phyloP scores from a whole-genome alignment of 2,113 vertebrate species.

The Monopterus albus region DNA sequence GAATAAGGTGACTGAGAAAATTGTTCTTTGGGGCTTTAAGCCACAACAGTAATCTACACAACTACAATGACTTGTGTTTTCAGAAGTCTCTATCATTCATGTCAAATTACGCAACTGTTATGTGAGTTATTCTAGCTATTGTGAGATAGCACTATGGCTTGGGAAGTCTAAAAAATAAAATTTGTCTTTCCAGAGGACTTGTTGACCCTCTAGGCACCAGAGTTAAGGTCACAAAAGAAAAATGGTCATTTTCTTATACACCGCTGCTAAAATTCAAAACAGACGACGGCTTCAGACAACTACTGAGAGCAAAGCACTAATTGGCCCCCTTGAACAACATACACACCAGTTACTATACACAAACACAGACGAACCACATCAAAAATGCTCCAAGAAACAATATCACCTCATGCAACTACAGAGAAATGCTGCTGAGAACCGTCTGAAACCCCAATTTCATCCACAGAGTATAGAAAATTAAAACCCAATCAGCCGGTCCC shows the following conservation, averaged over 20 bases:
- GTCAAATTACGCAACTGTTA: background rate
- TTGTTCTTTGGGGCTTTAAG: too few relatives aligned
- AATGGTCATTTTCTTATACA: conserved; percentile 34
- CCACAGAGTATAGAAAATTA: background rate
- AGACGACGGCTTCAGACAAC: conserved; percentile 57
- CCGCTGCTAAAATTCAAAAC: conserved; percentile 42
- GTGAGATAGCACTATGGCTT: background rate
- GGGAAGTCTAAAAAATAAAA: background rate
- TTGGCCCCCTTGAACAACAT: conserved; percentile 49
- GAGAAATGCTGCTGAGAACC: conserved; percentile 53
- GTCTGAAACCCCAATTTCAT: too few relatives aligned
- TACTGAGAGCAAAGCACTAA: conserved; percentile 48
- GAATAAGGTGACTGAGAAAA: background rate
- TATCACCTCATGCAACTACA: conserved; percentile 15
- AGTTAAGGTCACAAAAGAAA: too few relatives aligned
- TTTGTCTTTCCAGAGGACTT: conserved; percentile 15
- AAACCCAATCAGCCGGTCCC: too few relatives aligned
- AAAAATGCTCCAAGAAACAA: conserved; percentile 21
- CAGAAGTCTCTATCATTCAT: conserved; percentile 3
- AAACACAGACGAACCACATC: conserved; percentile 67
- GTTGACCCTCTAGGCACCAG: conserved; percentile 7
- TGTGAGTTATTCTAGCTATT: background rate
- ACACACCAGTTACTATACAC: conserved; percentile 37
- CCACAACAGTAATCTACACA: background rate
- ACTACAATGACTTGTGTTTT: background rate